phyloP scores from a whole-genome alignment of 2,113 vertebrate species.

The Ascaphus truei region DNA sequence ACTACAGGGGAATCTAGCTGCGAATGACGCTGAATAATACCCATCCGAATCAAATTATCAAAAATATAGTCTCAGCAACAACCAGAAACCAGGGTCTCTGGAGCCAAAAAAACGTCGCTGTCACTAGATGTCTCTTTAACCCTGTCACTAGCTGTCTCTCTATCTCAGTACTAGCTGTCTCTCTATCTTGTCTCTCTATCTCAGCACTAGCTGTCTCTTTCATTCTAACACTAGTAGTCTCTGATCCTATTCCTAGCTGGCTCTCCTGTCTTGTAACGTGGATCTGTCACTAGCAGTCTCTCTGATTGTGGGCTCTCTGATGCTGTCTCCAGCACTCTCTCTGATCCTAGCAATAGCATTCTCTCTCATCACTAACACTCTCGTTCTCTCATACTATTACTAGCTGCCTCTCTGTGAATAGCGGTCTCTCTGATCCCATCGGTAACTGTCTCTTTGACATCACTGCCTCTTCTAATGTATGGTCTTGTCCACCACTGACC shows the following conservation, averaged over 20 bases:
- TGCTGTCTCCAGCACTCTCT: not conserved
- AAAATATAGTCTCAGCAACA: constrained; percentile 32
- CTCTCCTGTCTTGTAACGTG: not conserved
- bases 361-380: not conserved
- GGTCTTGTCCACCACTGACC: not conserved
- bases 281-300: constrained; percentile 13
- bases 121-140: constrained; percentile 1
- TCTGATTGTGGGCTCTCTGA: not conserved
- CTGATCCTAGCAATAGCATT: not conserved
- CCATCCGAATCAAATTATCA: constrained; percentile 25
- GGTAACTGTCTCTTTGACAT: too few relatives aligned
- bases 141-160: constrained; percentile 16
- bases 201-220: constrained; percentile 15
- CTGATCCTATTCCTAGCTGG: constrained; percentile 7
- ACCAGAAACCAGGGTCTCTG: constrained; percentile 8
- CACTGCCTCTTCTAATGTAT: too few relatives aligned
- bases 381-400: not conserved
- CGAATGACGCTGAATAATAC: constrained; percentile 16
- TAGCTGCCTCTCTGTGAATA: not conserved
- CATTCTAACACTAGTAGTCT: constrained; percentile 16
- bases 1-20: constrained; percentile 1
- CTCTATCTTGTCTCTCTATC: constrained; percentile 5
- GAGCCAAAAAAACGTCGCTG: constrained; percentile 9
- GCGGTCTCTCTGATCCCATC: not conserved
- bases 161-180: constrained; percentile 18